phyloP scores from a whole-genome alignment of 1,140 invertebrate species.

The Polyergus mexicanus region DNA sequence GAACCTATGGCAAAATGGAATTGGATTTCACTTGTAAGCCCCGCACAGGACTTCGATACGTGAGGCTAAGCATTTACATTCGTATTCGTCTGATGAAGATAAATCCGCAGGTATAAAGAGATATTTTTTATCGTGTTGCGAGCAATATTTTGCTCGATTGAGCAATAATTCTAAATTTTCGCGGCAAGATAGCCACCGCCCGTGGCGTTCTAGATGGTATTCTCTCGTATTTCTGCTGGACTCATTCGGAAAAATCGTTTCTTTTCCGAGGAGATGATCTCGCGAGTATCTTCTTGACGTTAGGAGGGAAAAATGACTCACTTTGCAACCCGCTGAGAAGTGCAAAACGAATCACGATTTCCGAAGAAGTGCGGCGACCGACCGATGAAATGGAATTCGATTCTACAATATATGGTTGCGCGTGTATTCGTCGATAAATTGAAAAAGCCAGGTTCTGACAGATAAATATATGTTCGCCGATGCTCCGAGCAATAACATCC shows the following conservation, averaged over 20 bases:
- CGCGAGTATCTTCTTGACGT: neutral
- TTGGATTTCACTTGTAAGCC: conserved; percentile 68
- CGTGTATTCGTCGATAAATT: conserved; percentile 57
- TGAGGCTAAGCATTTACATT: conserved; percentile 3
- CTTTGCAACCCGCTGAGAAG: conserved; percentile 16
- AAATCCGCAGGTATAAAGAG: conserved; percentile 24
- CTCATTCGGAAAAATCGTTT: neutral
- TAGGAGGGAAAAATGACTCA: conserved; percentile 29
- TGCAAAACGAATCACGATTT: conserved; percentile 12
- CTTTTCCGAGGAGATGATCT: neutral
- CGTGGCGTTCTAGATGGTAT: neutral
- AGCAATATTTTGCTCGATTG: conserved; percentile 45
- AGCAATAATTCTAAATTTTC: conserved; percentile 57
- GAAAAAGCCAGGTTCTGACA: conserved; percentile 56
- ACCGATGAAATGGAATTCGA: conserved; percentile 45
- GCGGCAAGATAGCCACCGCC: neutral
- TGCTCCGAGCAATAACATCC: conserved; percentile 31
- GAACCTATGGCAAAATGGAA: conserved; percentile 59
- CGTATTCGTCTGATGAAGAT: neutral
- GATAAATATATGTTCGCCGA: conserved; percentile 41
- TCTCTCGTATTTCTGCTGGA: no score
- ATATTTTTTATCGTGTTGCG: conserved; percentile 1
- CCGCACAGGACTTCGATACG: conserved; percentile 53
- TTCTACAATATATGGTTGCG: conserved; percentile 55
- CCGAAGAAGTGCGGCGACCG: neutral